These are phyloP conservation scores for Actinopyga echinites DNA, from an alignment of 53 echinoderm and acorn worm species.

Conservation along the genomic window DNA sequence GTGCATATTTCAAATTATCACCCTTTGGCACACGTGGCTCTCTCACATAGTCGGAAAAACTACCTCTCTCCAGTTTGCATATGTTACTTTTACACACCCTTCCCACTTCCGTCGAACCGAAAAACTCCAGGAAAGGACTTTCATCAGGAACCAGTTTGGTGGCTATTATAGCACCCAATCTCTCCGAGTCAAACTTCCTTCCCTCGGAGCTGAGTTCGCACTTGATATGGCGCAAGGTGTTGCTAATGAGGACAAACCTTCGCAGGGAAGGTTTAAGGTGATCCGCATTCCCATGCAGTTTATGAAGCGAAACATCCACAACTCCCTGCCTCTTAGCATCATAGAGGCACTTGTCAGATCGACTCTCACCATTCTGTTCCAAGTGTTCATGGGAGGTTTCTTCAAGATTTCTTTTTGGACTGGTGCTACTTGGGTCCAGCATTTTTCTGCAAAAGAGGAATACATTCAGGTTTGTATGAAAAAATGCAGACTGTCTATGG, in stretches of 20 bases:
- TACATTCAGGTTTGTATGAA: too few species aligned
- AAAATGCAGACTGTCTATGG: too few species aligned
- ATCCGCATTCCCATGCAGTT: constrained; percentile 77
- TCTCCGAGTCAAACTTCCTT: constrained; percentile 66
- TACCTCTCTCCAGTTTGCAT: constrained; percentile 34
- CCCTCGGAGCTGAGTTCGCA: constrained; percentile 84
- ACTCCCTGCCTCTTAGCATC: constrained; percentile 82
- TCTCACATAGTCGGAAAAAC: constrained; percentile 36
- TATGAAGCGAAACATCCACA: constrained; percentile 84
- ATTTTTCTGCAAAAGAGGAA: constrained; percentile 17
- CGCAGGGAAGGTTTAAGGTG: constrained; percentile 80
- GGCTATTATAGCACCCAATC: constrained; percentile 70
- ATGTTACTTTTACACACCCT: constrained; percentile 34
- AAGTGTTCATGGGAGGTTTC: neutral
- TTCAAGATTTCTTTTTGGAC: constrained; percentile 20
- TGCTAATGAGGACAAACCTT: constrained; percentile 92
- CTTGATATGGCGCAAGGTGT: constrained; percentile 88
- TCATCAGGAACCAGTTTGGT: constrained; percentile 70
- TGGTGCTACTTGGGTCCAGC: constrained; percentile 36
- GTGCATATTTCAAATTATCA: constrained; percentile 44
- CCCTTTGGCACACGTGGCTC: constrained; percentile 28
- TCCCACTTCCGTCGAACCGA: constrained; percentile 49
- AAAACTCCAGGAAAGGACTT: constrained; percentile 71
- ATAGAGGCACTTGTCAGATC: constrained; percentile 67
- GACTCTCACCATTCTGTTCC: constrained; percentile 1